Conservation (phyloP, 2,797 vertebrate species). For the Acomys russatus region DNA sequence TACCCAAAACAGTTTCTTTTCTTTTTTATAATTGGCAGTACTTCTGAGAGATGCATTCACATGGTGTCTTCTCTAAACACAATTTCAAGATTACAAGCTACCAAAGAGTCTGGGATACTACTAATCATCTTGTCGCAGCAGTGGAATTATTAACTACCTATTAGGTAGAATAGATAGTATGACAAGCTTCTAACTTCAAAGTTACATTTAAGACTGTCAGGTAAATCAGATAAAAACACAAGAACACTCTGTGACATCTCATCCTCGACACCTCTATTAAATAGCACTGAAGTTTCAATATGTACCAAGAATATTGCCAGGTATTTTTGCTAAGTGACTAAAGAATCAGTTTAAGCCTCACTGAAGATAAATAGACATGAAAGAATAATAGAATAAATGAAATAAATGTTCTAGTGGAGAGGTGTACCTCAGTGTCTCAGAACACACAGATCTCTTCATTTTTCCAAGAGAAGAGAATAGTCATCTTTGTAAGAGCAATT, state of each 20-base stretch:
- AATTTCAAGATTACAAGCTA: not conserved
- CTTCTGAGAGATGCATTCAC: constrained; percentile 3
- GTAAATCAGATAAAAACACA: not conserved
- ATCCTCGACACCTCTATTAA: not conserved
- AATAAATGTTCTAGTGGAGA: not conserved
- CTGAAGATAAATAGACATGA: not conserved
- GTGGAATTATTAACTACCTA: not conserved
- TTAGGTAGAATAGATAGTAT: not conserved
- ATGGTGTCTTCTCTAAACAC: not conserved
- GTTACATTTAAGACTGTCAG: not conserved
- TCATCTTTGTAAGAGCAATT: not conserved
- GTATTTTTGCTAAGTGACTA: constrained; percentile 24
- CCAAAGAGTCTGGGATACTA: not conserved
- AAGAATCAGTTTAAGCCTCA: not conserved
- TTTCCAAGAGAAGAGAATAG: not conserved
- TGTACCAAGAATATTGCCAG: not conserved
- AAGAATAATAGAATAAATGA: not conserved
- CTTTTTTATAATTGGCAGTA: not conserved
- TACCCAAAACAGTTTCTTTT: not conserved
- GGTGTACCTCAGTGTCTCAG: not conserved
- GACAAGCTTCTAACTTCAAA: not conserved
- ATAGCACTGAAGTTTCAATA: not conserved
- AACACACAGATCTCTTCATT: not conserved
- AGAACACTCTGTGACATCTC: not conserved
- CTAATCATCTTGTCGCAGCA: not conserved